A percentile compares a stretch with the other conserved stretches of the same genome.
Conservation (phyloP, 2,888 invertebrate species). For the Clanis bilineata region DNA sequence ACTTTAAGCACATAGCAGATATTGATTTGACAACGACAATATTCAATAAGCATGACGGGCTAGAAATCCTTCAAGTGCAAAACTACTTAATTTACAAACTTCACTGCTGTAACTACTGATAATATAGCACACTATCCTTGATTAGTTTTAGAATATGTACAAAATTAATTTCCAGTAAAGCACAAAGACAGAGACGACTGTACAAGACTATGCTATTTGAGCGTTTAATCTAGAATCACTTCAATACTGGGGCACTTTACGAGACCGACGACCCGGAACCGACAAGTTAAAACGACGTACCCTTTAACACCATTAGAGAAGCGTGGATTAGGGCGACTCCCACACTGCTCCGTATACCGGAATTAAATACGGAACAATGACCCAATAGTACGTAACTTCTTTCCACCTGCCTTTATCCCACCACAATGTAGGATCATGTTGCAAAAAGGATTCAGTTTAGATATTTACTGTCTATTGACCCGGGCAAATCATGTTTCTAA, state of each 20-base stretch:
- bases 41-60: no score
- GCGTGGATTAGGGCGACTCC: no score
- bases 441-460: no score
- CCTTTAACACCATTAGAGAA: conserved; percentile 33
- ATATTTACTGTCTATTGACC: no score
- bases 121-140: background rate
- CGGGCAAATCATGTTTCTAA: no score
- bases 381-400: no score
- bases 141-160: background rate
- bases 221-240: background rate
- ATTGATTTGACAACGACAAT: background rate
- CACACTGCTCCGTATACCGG: no score
- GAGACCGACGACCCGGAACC: conserved; percentile 33
- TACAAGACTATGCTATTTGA: background rate
- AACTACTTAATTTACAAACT: background rate
- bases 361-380: no score
- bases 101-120: background rate
- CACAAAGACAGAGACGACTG: background rate
- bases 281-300: conserved; percentile 37
- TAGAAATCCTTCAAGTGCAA: no score
- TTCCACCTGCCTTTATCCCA: no score
- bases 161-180: background rate
- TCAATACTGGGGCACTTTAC: conserved; percentile 28
- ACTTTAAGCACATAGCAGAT: no score
- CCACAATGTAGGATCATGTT: no score